These are phyloP conservation scores for Galemys pyrenaicus DNA, from an alignment of 2,113 vertebrate genomes.

Conservation along the genomic window DNA sequence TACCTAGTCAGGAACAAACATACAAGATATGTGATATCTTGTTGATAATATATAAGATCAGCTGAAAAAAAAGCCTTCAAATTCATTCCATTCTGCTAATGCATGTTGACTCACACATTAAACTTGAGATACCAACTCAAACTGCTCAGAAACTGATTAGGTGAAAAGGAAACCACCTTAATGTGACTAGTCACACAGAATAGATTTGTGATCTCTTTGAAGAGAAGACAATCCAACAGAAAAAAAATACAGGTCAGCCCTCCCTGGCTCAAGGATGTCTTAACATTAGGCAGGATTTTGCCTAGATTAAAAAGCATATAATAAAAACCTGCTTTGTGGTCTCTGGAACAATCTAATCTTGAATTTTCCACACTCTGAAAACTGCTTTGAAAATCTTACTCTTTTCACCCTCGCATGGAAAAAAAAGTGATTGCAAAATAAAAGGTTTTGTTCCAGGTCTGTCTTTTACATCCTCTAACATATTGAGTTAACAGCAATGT, in stretches of 20 bases:
- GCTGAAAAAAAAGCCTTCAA: background rate
- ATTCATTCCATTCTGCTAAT: background rate
- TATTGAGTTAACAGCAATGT: background rate
- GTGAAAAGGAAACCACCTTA: background rate
- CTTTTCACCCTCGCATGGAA: background rate
- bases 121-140: background rate
- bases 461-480: background rate
- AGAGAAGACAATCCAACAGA: background rate
- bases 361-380: slow-evolving; percentile 20
- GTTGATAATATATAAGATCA: background rate
- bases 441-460: background rate
- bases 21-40: background rate
- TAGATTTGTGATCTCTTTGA: background rate
- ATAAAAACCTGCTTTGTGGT: background rate
- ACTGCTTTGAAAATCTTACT: background rate
- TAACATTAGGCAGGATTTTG: background rate
- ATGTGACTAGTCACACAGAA: background rate
- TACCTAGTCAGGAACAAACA: background rate
- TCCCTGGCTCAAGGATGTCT: background rate
- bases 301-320: background rate
- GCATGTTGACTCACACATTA: background rate
- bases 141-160: background rate
- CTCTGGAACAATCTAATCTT: background rate
- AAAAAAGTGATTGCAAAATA: slow-evolving; percentile 4
- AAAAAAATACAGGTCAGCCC: background rate